These are phyloP conservation scores for Ammodytes marinus DNA, from an alignment of 2,113 vertebrate species.

Conservation along the genomic window DNA sequence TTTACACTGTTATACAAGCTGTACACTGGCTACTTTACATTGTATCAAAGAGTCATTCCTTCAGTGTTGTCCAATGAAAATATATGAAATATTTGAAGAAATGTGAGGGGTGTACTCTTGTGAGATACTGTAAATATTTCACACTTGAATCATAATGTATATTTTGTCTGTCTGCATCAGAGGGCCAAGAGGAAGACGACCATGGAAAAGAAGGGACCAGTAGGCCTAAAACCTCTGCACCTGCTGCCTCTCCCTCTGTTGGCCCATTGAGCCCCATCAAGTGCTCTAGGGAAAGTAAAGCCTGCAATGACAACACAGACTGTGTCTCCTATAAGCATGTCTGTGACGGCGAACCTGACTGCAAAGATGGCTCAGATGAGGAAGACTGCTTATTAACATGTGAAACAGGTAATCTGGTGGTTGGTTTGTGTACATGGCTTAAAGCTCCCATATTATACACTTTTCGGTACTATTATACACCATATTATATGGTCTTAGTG, in stretches of 20 bases:
- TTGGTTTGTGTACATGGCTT: too few species aligned
- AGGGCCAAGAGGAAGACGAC: not conserved
- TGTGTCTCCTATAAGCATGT: slow-evolving; percentile 81
- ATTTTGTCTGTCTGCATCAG: slow-evolving; percentile 31
- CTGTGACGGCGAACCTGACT: slow-evolving; percentile 90
- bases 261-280: slow-evolving; percentile 59
- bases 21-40: too few species aligned
- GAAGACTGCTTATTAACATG: slow-evolving; percentile 67
- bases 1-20: too few species aligned
- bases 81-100: too few species aligned
- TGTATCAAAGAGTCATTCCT: too few species aligned
- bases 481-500: too few species aligned
- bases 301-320: slow-evolving; percentile 72
- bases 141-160: not conserved
- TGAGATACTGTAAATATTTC: not conserved
- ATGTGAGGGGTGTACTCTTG: too few species aligned
- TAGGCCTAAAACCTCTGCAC: not conserved
- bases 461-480: too few species aligned
- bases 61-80: too few species aligned
- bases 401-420: slow-evolving; percentile 57
- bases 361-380: slow-evolving; percentile 90
- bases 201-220: not conserved
- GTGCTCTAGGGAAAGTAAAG: slow-evolving; percentile 61
- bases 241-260: not conserved
- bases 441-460: too few species aligned